Evolutionary conservation across 2,797 vertebrate species (phyloP).

Genomic region (Sebastes trivittatus): DNA sequence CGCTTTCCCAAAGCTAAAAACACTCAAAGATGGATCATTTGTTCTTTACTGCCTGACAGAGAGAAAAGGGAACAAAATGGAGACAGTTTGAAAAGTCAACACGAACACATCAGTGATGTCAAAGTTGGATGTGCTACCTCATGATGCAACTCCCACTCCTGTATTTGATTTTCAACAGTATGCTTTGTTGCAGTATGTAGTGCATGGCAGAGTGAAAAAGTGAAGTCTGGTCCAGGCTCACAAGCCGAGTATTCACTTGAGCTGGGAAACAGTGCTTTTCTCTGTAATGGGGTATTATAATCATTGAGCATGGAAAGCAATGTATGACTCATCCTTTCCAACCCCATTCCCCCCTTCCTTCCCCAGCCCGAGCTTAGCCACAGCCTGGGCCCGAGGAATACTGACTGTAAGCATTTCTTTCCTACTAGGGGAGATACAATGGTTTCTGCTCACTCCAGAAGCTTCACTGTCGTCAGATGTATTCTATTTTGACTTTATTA

Average conservation of each 20-base stretch:
- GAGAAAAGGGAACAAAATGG: constrained; percentile 21
- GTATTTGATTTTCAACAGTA: constrained; percentile 33
- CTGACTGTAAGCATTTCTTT: constrained; percentile 73
- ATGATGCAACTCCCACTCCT: constrained; percentile 34
- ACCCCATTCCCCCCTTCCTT: constrained; percentile 59
- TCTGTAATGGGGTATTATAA: constrained; percentile 80
- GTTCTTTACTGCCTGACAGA: not conserved
- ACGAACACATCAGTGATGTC: constrained; percentile 20
- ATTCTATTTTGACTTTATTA: constrained; percentile 66
- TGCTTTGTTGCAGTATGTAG: constrained; percentile 46
- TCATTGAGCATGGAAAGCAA: constrained; percentile 80
- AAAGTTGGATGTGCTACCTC: constrained; percentile 30
- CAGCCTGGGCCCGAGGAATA: constrained; percentile 69
- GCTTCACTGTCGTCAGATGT: constrained; percentile 36
- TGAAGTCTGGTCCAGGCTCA: constrained; percentile 52
- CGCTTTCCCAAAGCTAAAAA: constrained; percentile 3
- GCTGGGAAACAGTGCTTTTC: constrained; percentile 74
- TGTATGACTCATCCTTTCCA: constrained; percentile 83
- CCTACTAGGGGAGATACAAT: constrained; percentile 51
- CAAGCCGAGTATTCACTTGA: constrained; percentile 55
- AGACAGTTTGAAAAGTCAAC: constrained; percentile 27
- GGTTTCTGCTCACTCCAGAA: constrained; percentile 58
- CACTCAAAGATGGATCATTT: constrained; percentile 5
- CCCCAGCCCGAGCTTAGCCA: constrained; percentile 62
- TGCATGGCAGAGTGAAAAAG: constrained; percentile 36